Evolutionary conservation across 2,797 vertebrate species (phyloP).

Genomic region (Melanogrammus aeglefinus): DNA sequence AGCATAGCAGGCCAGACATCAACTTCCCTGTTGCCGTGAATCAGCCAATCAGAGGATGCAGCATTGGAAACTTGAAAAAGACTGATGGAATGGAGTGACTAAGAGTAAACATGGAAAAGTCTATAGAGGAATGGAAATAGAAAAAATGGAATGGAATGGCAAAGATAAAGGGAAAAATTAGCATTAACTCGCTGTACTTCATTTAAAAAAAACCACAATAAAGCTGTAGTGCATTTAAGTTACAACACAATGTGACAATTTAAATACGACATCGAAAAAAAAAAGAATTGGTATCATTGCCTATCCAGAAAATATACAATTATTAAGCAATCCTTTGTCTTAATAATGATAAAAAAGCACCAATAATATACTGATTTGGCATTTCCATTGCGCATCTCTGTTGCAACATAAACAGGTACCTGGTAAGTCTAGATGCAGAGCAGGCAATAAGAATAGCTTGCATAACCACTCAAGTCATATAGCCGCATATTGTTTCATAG

Average conservation of each 20-base stretch:
- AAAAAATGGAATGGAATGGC: conserved; percentile 22
- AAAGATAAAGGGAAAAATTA: background rate
- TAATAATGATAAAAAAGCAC: background rate
- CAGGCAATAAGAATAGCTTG: conserved; percentile 28
- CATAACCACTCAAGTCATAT: background rate
- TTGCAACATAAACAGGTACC: conserved; percentile 14
- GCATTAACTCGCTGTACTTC: background rate
- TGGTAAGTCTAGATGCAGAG: conserved; percentile 30
- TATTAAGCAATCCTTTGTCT: conserved; percentile 5
- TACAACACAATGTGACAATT: conserved; percentile 1
- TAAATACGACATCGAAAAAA: background rate
- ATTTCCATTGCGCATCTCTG: conserved; percentile 58
- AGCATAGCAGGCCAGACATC: conserved; percentile 70
- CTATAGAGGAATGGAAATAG: conserved; percentile 38
- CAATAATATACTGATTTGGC: conserved; percentile 53
- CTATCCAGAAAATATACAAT: background rate
- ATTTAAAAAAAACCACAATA: background rate
- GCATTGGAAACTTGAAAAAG: conserved; percentile 84
- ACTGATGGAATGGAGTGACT: conserved; percentile 75
- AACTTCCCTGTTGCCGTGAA: conserved; percentile 74
- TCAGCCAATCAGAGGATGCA: conserved; percentile 87
- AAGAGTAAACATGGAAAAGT: conserved; percentile 37
- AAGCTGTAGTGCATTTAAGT: background rate
- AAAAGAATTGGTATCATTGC: background rate
- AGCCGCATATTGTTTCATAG: background rate